phyloP scores from a whole-genome alignment of 1,140 invertebrate genomes.

The Zaprionus ornatus region DNA sequence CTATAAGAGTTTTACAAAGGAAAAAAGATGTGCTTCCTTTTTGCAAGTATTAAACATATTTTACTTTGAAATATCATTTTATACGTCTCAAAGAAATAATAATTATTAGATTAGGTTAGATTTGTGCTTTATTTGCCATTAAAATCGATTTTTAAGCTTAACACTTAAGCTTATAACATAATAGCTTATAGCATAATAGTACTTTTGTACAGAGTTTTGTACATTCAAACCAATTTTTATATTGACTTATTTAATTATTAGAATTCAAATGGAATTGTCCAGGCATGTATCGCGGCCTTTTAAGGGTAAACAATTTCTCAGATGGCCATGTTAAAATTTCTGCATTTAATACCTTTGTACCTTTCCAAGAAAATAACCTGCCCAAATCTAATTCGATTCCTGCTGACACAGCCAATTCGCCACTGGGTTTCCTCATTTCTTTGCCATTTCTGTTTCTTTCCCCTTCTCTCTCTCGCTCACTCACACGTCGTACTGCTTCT shows the following conservation, averaged over 20 bases:
- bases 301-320: neutral
- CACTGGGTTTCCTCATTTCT: conserved; percentile 39
- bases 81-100: too few species aligned
- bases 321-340: neutral
- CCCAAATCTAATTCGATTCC: conserved; percentile 32
- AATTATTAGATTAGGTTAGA: too few species aligned
- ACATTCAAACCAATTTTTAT: too few species aligned
- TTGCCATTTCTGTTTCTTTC: conserved; percentile 9
- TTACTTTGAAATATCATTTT: neutral
- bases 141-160: too few species aligned
- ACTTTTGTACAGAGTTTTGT: too few species aligned
- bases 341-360: neutral
- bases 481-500: neutral
- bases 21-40: too few species aligned
- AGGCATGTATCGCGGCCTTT: neutral
- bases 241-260: too few species aligned
- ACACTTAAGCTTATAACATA: too few species aligned
- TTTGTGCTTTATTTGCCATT: too few species aligned
- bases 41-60: neutral
- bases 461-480: neutral
- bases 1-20: too few species aligned
- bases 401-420: conserved; percentile 43
- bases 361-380: conserved; percentile 21
- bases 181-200: too few species aligned
- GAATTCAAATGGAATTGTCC: too few species aligned